Conservation (phyloP, 92 coral and sea anemone species). For the Parazoanthus swiftii region DNA sequence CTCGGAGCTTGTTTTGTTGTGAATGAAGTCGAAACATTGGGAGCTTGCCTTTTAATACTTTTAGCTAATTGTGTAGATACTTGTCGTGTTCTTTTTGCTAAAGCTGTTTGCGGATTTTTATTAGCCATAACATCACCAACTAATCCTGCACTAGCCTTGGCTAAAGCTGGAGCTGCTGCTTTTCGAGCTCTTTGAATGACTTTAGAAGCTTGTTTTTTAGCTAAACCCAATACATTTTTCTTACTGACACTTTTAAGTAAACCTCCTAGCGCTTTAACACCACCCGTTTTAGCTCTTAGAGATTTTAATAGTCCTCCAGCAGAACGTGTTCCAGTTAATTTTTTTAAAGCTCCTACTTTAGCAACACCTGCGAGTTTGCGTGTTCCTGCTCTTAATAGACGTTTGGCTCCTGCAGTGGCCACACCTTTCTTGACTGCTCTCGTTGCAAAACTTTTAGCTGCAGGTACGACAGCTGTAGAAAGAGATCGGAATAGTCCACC, state of each 20-base stretch:
- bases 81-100: neutral
- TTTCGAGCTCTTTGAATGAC: too few species aligned
- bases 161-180: too few species aligned
- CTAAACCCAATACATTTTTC: too few species aligned
- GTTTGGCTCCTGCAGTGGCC: too few species aligned
- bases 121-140: neutral
- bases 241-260: neutral
- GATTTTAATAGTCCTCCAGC: too few species aligned
- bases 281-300: neutral
- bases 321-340: neutral
- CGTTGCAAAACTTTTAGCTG: neutral
- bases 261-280: neutral
- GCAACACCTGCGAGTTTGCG: neutral
- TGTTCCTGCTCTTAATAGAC: neutral
- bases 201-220: too few species aligned
- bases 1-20: neutral
- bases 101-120: neutral
- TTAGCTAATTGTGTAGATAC: neutral
- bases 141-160: too few species aligned
- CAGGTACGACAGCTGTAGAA: neutral
- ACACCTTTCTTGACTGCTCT: neutral
- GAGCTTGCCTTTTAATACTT: neutral
- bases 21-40: neutral
- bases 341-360: neutral
- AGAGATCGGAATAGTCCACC: neutral